Evolutionary conservation across 2,797 vertebrate species (phyloP), one percentile per base, ranked within the genome.

Genomic region (Harpagifer antarcticus): DNA sequence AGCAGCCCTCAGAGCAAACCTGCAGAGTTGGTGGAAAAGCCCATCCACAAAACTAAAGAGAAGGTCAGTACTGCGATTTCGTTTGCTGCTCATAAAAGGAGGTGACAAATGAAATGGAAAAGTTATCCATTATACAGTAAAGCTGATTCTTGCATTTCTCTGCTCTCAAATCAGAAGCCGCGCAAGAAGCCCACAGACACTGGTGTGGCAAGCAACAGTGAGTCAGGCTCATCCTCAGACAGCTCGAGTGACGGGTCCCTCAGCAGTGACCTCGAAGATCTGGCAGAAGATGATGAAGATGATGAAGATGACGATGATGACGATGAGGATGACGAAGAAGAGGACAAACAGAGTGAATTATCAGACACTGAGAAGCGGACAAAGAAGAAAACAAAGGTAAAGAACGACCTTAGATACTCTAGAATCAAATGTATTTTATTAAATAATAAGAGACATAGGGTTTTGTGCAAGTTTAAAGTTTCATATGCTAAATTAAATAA

Each of bases 201-300:
- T 87, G 95, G 95, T 61, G 95, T 95, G 86, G 95, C 96, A 64
- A 99, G 96, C 14, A 97, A 98, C 90, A 99, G 97, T 72, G 98
- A 99, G 81, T 98, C 97, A 0, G 98, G 96, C 83, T 95, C 97
- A 13, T 97, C 97, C 19, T 97, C 98, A 54, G 97, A 99, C 91
- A 97, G 96, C 72, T 97, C 98, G 9, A 99, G 97, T 63, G 98
- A 99, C 79, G 98, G 96, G n/a, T 95, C 97, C 74, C 98, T 98
- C 83, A 99, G 97, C 83, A 99, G 97, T 53, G 98, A 99, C 84
- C 96, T 98, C 0, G 98, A 99, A 78, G 98, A 99, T 85, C 92
- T 99, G 1, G 97, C 96, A 16, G 97, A 98, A 76, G 97, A 98
- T 72, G 97, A 98, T 45, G 96, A 27, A 4, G 23, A 27, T 27